A percentile compares a stretch with the other conserved stretches of the same genome.
These are phyloP conservation scores for Drosophila emarginata DNA, from an alignment of 2,888 invertebrate species.

Conservation along the genomic window DNA sequence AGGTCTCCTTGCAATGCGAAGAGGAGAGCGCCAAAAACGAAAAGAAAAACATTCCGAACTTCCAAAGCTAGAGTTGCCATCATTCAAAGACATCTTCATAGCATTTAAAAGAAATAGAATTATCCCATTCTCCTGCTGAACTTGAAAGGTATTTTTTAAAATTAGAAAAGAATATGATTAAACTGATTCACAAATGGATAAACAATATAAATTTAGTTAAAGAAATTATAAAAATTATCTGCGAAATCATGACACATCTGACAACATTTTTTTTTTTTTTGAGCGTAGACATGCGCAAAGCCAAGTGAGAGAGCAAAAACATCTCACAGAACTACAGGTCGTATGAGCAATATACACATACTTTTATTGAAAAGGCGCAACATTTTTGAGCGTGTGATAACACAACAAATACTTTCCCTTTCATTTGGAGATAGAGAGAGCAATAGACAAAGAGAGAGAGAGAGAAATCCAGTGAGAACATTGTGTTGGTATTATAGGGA, in stretches of 20 bases:
- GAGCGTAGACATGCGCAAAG: conserved; percentile 50
- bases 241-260: conserved; percentile 45
- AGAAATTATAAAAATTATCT: neutral
- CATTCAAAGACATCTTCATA: conserved; percentile 35
- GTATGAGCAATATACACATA: conserved; percentile 49
- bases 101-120: neutral
- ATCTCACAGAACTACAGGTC: conserved; percentile 60
- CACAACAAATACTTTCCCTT: conserved; percentile 58
- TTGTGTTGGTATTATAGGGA: conserved; percentile 46
- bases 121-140: no score
- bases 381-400: conserved; percentile 71
- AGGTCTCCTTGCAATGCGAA: conserved; percentile 43
- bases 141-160: no score
- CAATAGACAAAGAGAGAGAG: conserved; percentile 8
- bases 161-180: neutral
- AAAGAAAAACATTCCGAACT: conserved; percentile 69
- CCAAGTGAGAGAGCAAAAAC: neutral
- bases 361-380: conserved; percentile 57
- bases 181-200: neutral
- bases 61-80: conserved; percentile 68
- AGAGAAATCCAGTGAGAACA: neutral
- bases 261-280: conserved; percentile 59
- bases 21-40: conserved; percentile 54
- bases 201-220: conserved; percentile 4
- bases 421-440: conserved; percentile 31